These are phyloP conservation scores for Toxotes chatareus DNA, from an alignment of 2,113 vertebrate genomes.

Conservation along the genomic window DNA sequence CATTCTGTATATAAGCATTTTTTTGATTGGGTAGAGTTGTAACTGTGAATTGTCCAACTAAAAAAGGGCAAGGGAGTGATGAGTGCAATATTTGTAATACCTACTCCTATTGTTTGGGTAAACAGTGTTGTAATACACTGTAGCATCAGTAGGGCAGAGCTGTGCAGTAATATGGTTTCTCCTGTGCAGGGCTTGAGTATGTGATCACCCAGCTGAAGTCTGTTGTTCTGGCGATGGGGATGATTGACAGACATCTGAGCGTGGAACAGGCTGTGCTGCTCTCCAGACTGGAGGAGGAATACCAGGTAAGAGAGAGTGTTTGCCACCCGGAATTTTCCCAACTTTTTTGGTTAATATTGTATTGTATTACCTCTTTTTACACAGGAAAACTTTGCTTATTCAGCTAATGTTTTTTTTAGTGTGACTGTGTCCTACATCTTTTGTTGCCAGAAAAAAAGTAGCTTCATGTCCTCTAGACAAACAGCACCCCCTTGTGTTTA, in stretches of 20 bases:
- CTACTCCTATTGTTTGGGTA: neutral
- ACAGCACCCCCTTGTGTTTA: slow-evolving; percentile 22
- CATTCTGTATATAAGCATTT: neutral
- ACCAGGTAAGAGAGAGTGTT: slow-evolving; percentile 86
- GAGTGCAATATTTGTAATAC: neutral
- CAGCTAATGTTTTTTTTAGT: neutral
- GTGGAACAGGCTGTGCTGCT: slow-evolving; percentile 94
- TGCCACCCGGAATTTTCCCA: neutral
- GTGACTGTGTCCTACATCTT: neutral
- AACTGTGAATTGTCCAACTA: neutral
- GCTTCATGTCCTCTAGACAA: neutral
- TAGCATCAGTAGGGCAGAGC: neutral
- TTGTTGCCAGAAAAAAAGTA: neutral
- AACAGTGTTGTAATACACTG: neutral
- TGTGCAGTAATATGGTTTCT: slow-evolving; percentile 4
- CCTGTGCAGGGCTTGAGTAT: slow-evolving; percentile 91
- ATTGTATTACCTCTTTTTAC: neutral
- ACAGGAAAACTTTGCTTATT: neutral
- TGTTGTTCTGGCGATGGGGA: slow-evolving; percentile 89
- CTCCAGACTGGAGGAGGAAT: slow-evolving; percentile 96
- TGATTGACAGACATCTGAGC: slow-evolving; percentile 91
- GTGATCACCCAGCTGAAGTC: slow-evolving; percentile 96
- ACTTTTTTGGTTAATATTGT: neutral
- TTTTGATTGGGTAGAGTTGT: neutral
- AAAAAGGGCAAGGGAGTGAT: neutral